A percentile compares a stretch with the other conserved stretches of the same genome.
Evolutionary conservation across 2,113 vertebrate genomes (phyloP).

Genomic region (Ardeotis arabs): DNA sequence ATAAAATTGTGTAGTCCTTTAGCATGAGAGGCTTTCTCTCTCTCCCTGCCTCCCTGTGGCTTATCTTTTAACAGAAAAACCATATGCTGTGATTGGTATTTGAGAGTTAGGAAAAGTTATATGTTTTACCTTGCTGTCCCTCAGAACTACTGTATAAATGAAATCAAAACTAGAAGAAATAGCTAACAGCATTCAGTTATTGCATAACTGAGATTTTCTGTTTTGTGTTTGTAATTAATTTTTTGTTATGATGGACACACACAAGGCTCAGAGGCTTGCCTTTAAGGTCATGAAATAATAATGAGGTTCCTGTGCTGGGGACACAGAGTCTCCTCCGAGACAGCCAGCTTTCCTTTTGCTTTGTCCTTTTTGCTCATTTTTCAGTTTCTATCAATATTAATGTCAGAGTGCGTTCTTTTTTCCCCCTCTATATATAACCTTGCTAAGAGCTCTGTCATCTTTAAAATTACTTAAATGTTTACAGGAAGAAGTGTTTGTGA

Average conservation of each 20-base stretch:
- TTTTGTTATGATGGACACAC: conserved; percentile 9
- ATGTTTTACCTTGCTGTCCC: background rate
- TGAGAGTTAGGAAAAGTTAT: background rate
- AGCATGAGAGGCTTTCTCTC: background rate
- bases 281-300: conserved; percentile 56
- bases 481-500: background rate
- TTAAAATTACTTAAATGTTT: background rate
- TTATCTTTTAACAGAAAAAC: background rate
- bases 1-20: background rate
- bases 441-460: background rate
- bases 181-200: background rate
- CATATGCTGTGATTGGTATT: background rate
- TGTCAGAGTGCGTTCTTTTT: background rate
- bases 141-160: background rate
- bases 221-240: background rate
- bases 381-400: conserved; percentile 46
- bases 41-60: background rate
- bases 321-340: conserved; percentile 30
- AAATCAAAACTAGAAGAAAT: background rate
- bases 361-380: conserved; percentile 43
- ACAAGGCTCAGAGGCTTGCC: background rate
- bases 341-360: conserved; percentile 27
- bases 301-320: conserved; percentile 52
- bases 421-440: background rate
- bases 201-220: background rate